These are phyloP conservation scores for Ibycter americanus DNA, from an alignment of 2,797 vertebrate genomes.

Conservation along the genomic window DNA sequence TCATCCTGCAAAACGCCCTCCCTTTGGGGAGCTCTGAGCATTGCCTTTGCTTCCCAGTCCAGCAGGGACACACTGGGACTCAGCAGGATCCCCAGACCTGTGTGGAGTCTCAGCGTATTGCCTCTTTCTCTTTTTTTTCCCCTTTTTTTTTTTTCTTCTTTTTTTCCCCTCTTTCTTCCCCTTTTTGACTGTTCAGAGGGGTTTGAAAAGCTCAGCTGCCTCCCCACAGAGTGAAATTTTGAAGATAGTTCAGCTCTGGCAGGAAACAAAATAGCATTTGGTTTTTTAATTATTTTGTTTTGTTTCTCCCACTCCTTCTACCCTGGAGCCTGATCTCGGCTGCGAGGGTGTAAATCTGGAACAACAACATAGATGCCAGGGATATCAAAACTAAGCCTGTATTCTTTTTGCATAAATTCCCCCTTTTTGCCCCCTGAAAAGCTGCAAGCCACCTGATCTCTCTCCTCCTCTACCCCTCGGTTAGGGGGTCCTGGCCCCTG, in stretches of 20 bases:
- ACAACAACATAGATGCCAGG: not conserved
- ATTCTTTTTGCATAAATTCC: not conserved
- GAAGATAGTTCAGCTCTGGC: not conserved
- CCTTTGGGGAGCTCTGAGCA: not conserved
- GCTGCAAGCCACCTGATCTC: not conserved
- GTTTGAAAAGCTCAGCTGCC: constrained; percentile 30
- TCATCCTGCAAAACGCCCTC: not conserved
- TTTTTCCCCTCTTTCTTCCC: not conserved
- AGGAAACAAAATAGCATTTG: not conserved
- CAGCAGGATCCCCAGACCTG: not conserved
- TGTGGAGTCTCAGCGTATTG: not conserved
- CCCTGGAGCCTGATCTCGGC: not conserved
- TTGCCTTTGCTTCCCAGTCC: not conserved
- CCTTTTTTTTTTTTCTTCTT: not conserved
- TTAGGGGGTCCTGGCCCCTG: not conserved
- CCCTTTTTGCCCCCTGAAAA: not conserved
- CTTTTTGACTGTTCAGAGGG: not conserved
- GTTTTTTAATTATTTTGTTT: not conserved
- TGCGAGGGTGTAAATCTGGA: constrained; percentile 12
- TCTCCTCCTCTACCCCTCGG: not conserved
- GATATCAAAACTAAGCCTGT: not conserved
- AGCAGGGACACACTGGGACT: not conserved
- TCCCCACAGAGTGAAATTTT: not conserved
- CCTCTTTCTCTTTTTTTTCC: too few species aligned
- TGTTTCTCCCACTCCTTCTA: constrained; percentile 34